These are phyloP conservation scores for Hucho hucho DNA, from an alignment of 2,113 vertebrate genomes.

Conservation along the genomic window DNA sequence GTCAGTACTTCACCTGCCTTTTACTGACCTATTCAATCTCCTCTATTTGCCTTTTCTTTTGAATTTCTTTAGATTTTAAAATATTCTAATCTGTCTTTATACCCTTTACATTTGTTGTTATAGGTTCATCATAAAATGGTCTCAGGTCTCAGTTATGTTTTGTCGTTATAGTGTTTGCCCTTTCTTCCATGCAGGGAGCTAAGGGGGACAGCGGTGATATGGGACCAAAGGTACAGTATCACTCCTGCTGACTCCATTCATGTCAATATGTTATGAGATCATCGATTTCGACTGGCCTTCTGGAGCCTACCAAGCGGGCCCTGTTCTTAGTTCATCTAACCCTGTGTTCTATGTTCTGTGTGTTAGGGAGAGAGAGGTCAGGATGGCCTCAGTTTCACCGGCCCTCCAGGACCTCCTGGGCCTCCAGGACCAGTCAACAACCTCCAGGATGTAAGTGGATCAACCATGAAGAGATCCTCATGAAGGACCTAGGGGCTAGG, in stretches of 20 bases:
- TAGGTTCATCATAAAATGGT: neutral
- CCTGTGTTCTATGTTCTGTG: neutral
- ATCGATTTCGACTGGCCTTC: no score
- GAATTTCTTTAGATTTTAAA: neutral
- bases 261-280: neutral
- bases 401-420: slow-evolving; percentile 86
- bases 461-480: no score
- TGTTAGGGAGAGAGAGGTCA: slow-evolving; percentile 83
- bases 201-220: slow-evolving; percentile 82
- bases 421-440: slow-evolving; percentile 78
- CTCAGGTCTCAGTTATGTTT: neutral
- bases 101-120: neutral
- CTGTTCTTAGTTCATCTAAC: neutral
- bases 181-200: slow-evolving; percentile 72
- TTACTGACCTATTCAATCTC: neutral
- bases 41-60: neutral
- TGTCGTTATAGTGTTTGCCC: neutral
- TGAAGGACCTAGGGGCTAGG: no score
- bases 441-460: slow-evolving; percentile 79
- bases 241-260: neutral
- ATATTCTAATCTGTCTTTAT: neutral
- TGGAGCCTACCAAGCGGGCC: slow-evolving; percentile 13
- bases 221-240: slow-evolving; percentile 80
- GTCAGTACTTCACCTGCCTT: slow-evolving; percentile 48
- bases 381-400: slow-evolving; percentile 76